phyloP scores from a whole-genome alignment of 1,140 invertebrate species.

The Atta texana region DNA sequence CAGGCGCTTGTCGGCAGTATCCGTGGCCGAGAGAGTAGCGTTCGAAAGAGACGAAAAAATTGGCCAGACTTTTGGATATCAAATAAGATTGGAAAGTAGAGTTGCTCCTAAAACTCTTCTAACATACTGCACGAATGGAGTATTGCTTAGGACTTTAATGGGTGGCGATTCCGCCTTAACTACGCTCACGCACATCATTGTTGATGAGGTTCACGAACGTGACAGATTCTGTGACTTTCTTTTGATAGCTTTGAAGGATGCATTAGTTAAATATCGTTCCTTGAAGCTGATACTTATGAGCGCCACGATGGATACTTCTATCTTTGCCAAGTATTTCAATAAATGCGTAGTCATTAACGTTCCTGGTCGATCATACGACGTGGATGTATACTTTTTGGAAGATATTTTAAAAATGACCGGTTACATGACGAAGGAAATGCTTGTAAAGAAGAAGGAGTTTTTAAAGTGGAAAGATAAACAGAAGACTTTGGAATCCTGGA shows the following conservation, averaged over 20 bases:
- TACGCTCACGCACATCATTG: slow-evolving; percentile 93
- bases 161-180: slow-evolving; percentile 89
- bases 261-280: slow-evolving; percentile 90
- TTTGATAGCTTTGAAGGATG: slow-evolving; percentile 93
- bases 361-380: slow-evolving; percentile 92
- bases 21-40: slow-evolving; percentile 93
- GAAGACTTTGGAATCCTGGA: slow-evolving; percentile 86
- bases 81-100: slow-evolving; percentile 95
- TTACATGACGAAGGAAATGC: slow-evolving; percentile 91
- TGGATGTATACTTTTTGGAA: slow-evolving; percentile 93
- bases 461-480: slow-evolving; percentile 85
- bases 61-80: slow-evolving; percentile 96
- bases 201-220: slow-evolving; percentile 98
- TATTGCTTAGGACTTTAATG: slow-evolving; percentile 95
- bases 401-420: slow-evolving; percentile 92
- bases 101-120: slow-evolving; percentile 93
- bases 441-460: slow-evolving; percentile 82
- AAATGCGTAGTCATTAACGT: slow-evolving; percentile 92
- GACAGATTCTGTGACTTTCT: slow-evolving; percentile 97
- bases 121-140: slow-evolving; percentile 97
- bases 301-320: slow-evolving; percentile 94
- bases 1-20: slow-evolving; percentile 95
- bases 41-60: slow-evolving; percentile 94
- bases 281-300: slow-evolving; percentile 97
- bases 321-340: slow-evolving; percentile 94